phyloP scores from a whole-genome alignment of 1,140 invertebrate species.

The Lutraria rhynchaena region DNA sequence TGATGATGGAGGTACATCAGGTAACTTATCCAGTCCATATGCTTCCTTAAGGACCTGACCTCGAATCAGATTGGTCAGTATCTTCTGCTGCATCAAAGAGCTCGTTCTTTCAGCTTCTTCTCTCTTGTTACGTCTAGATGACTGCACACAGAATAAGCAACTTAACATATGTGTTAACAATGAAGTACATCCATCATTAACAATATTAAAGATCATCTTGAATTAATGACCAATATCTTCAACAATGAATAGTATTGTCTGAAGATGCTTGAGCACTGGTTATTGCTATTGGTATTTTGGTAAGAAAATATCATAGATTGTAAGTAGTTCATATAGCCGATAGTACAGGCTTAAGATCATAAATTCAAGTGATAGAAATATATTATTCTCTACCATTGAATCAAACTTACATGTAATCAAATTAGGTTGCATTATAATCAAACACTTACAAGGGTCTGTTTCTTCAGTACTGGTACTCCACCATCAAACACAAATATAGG shows the following conservation, averaged over 20 bases:
- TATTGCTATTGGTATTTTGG: too few relatives aligned
- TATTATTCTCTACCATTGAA: too few relatives aligned
- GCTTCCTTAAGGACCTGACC: constrained; percentile 74
- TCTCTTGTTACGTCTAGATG: constrained; percentile 89
- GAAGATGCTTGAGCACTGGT: too few relatives aligned
- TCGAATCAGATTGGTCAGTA: constrained; percentile 87
- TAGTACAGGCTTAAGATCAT: too few relatives aligned
- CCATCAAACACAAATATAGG: constrained; percentile 99
- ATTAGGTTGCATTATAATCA: too few relatives aligned
- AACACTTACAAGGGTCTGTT: constrained; percentile 94
- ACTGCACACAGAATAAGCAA: constrained; percentile 83
- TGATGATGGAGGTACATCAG: constrained; percentile 25
- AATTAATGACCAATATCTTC: too few relatives aligned
- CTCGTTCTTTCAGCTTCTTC: constrained; percentile 87
- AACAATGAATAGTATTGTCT: too few relatives aligned
- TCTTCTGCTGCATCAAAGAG: constrained; percentile 88
- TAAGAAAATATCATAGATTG: too few relatives aligned
- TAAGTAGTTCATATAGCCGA: too few relatives aligned
- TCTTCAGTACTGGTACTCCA: constrained; percentile 93
- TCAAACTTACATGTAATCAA: too few relatives aligned
- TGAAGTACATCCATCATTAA: background rate
- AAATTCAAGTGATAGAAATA: too few relatives aligned
- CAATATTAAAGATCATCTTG: too few relatives aligned
- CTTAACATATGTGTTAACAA: background rate
- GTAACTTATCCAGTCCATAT: constrained; percentile 60